phyloP scores from a whole-genome alignment of 2,113 vertebrate genomes.

The Melanotaenia duboulayi region DNA sequence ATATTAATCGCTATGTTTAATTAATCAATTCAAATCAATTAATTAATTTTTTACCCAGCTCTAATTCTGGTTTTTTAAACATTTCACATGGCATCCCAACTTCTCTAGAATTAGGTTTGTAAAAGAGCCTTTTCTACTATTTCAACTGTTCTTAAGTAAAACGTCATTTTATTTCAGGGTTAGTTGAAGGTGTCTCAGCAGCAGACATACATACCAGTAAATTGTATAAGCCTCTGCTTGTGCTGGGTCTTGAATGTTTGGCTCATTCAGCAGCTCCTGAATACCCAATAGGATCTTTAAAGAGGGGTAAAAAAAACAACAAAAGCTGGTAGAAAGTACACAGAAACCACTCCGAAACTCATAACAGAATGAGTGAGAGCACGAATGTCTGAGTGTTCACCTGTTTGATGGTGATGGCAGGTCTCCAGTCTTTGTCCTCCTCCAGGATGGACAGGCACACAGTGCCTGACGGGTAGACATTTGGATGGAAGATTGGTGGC shows the following conservation, averaged over 20 bases:
- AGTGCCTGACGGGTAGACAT: conserved; percentile 97
- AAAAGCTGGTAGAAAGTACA: background rate
- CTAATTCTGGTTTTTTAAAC: no score
- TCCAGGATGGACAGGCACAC: conserved; percentile 98
- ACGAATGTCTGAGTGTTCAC: conserved; percentile 24
- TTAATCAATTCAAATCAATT: no score
- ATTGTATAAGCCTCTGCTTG: conserved; percentile 86
- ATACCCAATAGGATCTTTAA: conserved; percentile 83
- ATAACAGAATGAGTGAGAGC: no score
- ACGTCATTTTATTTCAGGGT: background rate
- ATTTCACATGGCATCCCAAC: no score
- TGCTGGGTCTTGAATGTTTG: conserved; percentile 85
- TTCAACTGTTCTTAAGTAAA: no score
- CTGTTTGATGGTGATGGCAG: conserved; percentile 99
- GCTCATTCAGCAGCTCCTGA: conserved; percentile 85
- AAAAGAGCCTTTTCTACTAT: no score
- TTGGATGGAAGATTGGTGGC: conserved; percentile 96
- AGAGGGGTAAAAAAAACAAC: background rate
- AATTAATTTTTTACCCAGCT: no score
- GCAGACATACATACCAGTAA: conserved; percentile 76
- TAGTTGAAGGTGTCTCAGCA: background rate
- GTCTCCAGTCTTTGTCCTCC: conserved; percentile 99
- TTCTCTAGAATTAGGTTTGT: no score
- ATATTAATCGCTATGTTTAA: no score
- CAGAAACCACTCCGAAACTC: background rate